Conservation (phyloP, 1,140 invertebrate species). For the Ectropis grisescens region DNA sequence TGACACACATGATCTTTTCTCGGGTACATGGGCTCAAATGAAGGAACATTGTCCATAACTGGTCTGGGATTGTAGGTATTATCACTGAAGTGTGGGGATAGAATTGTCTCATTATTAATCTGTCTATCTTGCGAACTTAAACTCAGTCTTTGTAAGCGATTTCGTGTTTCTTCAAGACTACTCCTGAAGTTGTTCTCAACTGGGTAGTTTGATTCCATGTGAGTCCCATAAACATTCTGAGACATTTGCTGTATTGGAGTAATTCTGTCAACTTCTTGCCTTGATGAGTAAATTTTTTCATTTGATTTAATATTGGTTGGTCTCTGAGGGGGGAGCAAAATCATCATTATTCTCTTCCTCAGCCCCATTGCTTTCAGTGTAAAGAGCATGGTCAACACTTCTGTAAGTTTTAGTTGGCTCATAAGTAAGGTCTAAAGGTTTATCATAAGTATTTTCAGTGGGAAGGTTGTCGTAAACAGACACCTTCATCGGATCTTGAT, state of each 20-base stretch:
- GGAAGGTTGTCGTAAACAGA: slow-evolving; percentile 56
- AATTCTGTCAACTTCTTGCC: slow-evolving; percentile 33
- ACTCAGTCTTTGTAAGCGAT: slow-evolving; percentile 46
- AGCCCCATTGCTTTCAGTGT: slow-evolving; percentile 49
- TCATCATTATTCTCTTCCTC: slow-evolving; percentile 31
- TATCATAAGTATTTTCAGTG: slow-evolving; percentile 62
- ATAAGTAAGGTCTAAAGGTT: slow-evolving; percentile 53
- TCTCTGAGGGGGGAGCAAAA: slow-evolving; percentile 32
- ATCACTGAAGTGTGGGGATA: slow-evolving; percentile 44
- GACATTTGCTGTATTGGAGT: slow-evolving; percentile 14
- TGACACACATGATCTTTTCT: slow-evolving; percentile 44
- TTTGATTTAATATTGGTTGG: slow-evolving; percentile 37
- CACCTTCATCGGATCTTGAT: slow-evolving; percentile 44
- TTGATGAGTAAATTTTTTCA: slow-evolving; percentile 41
- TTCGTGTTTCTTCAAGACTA: slow-evolving; percentile 37
- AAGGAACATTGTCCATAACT: slow-evolving; percentile 29
- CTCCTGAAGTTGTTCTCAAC: slow-evolving; percentile 36
- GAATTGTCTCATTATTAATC: slow-evolving; percentile 36
- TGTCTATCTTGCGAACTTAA: slow-evolving; percentile 48
- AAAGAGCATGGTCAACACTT: slow-evolving; percentile 63
- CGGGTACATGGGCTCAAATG: slow-evolving; percentile 36
- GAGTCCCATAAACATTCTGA: slow-evolving; percentile 31
- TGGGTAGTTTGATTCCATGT: slow-evolving; percentile 29
- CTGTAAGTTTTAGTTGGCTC: slow-evolving; percentile 63
- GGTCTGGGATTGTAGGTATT: slow-evolving; percentile 29